Conservation (phyloP, 2,888 invertebrate species). For the Clostera curtula region DNA sequence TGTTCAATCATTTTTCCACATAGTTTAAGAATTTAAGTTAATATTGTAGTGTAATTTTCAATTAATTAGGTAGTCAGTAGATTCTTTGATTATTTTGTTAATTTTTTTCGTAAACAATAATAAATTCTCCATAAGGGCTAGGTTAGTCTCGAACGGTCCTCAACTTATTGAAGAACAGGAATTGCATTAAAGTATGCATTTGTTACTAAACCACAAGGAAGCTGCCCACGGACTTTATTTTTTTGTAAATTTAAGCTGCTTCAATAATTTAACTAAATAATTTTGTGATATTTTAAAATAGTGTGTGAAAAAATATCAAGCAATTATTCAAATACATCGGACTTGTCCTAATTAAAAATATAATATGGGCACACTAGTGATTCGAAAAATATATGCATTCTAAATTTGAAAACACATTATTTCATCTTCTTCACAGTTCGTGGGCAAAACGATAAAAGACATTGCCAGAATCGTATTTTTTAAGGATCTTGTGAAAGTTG, state of each 20-base stretch:
- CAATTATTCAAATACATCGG: too few relatives aligned
- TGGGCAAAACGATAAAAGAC: conserved; percentile 41
- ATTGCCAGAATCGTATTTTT: conserved; percentile 53
- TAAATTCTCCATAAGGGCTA: conserved; percentile 62
- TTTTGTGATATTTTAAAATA: too few relatives aligned
- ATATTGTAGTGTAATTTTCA: conserved; percentile 66
- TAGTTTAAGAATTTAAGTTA: conserved; percentile 70
- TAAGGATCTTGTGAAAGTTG: conserved; percentile 51
- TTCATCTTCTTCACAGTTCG: too few relatives aligned
- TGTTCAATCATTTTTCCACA: conserved; percentile 72
- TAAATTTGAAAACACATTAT: conserved; percentile 38
- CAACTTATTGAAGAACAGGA: conserved; percentile 62
- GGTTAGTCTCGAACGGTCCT: conserved; percentile 60
- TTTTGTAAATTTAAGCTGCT: too few relatives aligned
- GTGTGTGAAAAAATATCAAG: too few relatives aligned
- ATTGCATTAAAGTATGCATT: conserved; percentile 70
- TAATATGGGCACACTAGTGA: too few relatives aligned
- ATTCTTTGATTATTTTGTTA: conserved; percentile 69
- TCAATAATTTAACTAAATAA: too few relatives aligned
- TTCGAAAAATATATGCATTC: too few relatives aligned
- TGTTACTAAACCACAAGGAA: too few relatives aligned
- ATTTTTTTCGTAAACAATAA: conserved; percentile 64
- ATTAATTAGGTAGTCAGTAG: conserved; percentile 69
- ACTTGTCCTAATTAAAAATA: too few relatives aligned
- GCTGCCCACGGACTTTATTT: too few relatives aligned